These are phyloP conservation scores for Oxygymnocypris stewartii DNA, from an alignment of 2,113 vertebrate species.

Conservation along the genomic window DNA sequence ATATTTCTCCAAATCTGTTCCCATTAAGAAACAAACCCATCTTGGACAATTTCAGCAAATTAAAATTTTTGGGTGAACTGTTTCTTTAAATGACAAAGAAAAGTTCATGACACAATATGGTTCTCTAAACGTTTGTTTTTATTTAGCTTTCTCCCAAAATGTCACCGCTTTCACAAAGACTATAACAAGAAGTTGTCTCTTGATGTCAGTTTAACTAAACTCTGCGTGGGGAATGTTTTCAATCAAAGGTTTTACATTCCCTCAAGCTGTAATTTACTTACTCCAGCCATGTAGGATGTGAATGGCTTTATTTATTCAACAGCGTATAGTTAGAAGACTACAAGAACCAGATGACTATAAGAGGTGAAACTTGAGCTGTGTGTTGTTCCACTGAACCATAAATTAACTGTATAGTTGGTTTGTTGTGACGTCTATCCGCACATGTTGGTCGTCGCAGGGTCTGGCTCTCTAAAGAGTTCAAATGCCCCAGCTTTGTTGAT, in stretches of 20 bases:
- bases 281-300: constrained; percentile 62
- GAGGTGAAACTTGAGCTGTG: constrained; percentile 45
- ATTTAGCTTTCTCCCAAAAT: constrained; percentile 14
- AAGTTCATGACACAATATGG: neutral
- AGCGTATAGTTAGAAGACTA: constrained; percentile 52
- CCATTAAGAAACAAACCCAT: neutral
- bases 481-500: constrained; percentile 52
- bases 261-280: constrained; percentile 56
- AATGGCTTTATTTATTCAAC: constrained; percentile 55
- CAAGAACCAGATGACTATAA: constrained; percentile 59
- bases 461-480: constrained; percentile 55
- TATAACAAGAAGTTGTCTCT: neutral
- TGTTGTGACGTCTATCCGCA: constrained; percentile 65
- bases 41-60: neutral
- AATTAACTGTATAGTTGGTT: constrained; percentile 70
- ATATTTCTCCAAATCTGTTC: too few species aligned
- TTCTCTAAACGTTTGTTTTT: neutral
- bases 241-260: constrained; percentile 8
- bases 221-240: constrained; percentile 39
- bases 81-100: neutral
- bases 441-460: constrained; percentile 55
- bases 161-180: neutral
- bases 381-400: constrained; percentile 62
- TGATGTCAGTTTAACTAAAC: constrained; percentile 22
- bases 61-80: neutral